Percentiles rank a stretch among this genome's conserved stretches.
Conservation (phyloP, 1,140 invertebrate genomes). For the Brachionus rotundiformis region DNA sequence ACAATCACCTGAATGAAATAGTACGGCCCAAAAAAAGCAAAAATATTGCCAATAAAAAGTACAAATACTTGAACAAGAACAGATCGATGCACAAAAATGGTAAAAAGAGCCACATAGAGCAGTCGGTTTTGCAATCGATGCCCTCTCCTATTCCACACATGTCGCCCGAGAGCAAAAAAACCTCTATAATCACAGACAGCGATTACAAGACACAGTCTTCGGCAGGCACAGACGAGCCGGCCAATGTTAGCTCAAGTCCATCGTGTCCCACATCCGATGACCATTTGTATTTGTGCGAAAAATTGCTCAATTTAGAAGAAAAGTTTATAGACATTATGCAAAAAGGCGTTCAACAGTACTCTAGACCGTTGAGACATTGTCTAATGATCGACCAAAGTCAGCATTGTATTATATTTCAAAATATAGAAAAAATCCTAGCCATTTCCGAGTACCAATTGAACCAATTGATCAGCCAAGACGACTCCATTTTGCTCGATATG, state of each 20-base stretch:
- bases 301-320: constrained; percentile 44
- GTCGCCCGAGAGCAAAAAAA: constrained; percentile 42
- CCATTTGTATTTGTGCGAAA: constrained; percentile 32
- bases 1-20: constrained; percentile 28
- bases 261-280: neutral
- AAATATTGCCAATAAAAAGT: neutral
- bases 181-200: constrained; percentile 9
- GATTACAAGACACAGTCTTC: constrained; percentile 48
- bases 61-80: neutral
- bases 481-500: constrained; percentile 45
- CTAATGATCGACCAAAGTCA: constrained; percentile 21
- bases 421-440: constrained; percentile 46
- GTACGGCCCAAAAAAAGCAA: neutral
- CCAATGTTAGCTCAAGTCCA: neutral
- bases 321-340: constrained; percentile 47
- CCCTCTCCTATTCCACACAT: constrained; percentile 39
- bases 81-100: neutral
- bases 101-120: neutral
- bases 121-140: neutral
- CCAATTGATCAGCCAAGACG: constrained; percentile 43
- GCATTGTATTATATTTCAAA: constrained; percentile 34
- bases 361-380: constrained; percentile 35
- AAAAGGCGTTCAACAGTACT: constrained; percentile 48
- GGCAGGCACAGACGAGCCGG: constrained; percentile 18
- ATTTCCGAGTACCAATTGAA: constrained; percentile 49